Percentiles rank a stretch among this genome's conserved stretches.
These are phyloP conservation scores for Engystomops pustulosus DNA, from an alignment of 2,113 vertebrate species.

Conservation along the genomic window DNA sequence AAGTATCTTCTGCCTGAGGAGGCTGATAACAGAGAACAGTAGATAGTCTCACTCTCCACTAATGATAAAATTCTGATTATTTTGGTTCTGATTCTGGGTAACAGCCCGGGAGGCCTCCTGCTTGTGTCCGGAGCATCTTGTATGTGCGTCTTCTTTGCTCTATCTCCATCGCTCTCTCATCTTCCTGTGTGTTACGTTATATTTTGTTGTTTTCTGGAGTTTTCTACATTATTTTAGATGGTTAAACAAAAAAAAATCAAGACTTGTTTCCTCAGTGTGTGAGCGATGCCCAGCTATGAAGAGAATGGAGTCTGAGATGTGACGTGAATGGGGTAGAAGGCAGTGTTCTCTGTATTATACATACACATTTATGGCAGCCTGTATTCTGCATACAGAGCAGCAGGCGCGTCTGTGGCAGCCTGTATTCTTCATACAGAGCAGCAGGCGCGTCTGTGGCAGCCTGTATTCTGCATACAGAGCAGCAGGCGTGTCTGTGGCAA, in stretches of 20 bases:
- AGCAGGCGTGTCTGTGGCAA: no score
- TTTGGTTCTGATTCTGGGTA: neutral
- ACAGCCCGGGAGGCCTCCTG: conserved; percentile 14
- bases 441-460: no score
- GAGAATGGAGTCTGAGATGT: neutral
- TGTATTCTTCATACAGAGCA: no score
- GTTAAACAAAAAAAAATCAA: conserved; percentile 29
- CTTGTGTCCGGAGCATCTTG: neutral
- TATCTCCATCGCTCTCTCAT: no score
- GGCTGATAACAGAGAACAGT: neutral
- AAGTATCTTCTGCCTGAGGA: no score
- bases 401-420: no score
- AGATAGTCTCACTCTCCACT: neutral
- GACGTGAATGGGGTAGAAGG: no score
- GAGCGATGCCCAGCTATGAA: neutral
- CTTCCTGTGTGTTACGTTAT: neutral
- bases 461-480: no score
- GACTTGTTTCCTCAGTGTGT: neutral
- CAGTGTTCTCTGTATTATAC: no score
- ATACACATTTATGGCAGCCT: no score
- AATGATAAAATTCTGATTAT: neutral
- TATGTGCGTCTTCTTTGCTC: neutral
- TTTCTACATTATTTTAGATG: neutral
- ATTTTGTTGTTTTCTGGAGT: neutral
- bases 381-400: neutral